Evolutionary conservation across 2,113 vertebrate species (phyloP).

Genomic region (Rallus limicola): DNA sequence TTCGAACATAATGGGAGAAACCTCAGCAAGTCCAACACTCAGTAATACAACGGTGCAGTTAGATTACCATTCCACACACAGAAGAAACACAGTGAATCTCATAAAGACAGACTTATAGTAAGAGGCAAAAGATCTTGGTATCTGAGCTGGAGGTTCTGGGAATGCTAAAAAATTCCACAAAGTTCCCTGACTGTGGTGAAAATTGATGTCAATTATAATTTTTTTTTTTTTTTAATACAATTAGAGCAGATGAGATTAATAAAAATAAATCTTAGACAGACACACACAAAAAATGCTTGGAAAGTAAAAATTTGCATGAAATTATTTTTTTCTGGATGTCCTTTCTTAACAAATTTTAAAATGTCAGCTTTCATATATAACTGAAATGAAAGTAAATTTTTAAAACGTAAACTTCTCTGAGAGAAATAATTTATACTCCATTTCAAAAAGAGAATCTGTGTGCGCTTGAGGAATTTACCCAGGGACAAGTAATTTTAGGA

Average conservation of each 20-base stretch:
- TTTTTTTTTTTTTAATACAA: background rate
- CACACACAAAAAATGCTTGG: background rate
- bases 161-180: background rate
- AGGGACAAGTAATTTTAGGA: background rate
- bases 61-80: background rate
- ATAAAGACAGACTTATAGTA: background rate
- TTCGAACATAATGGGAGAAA: background rate
- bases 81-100: background rate
- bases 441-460: background rate
- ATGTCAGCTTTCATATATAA: background rate
- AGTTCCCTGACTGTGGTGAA: background rate
- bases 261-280: background rate
- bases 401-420: background rate
- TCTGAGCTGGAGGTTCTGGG: background rate
- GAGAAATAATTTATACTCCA: background rate
- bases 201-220: background rate
- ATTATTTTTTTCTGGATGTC: background rate
- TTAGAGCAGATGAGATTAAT: background rate
- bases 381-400: constrained; percentile 13
- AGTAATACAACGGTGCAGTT: background rate
- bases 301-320: background rate
- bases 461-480: background rate
- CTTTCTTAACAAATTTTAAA: background rate
- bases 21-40: background rate
- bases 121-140: background rate